These are phyloP conservation scores for Xylocopa sonorina DNA, from an alignment of 1,140 invertebrate genomes.

Conservation along the genomic window DNA sequence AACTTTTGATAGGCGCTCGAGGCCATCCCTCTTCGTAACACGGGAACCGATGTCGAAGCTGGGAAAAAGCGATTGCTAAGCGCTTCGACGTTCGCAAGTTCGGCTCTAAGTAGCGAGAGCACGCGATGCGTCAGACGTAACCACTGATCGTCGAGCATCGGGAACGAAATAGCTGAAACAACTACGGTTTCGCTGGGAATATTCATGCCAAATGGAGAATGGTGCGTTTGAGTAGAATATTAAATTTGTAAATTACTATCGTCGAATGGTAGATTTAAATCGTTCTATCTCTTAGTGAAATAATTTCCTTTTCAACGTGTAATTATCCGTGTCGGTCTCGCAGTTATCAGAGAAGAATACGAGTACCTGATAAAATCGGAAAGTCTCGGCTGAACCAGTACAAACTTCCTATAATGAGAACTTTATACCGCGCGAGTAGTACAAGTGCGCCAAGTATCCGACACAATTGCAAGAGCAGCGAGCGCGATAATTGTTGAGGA, in stretches of 20 bases:
- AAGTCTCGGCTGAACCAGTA: background rate
- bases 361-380: background rate
- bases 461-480: constrained; percentile 60
- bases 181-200: background rate
- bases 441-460: constrained; percentile 58
- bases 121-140: constrained; percentile 60
- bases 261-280: too few relatives aligned
- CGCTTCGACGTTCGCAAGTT: constrained; percentile 35
- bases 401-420: constrained; percentile 6
- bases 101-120: constrained; percentile 59
- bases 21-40: background rate
- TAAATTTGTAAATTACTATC: too few relatives aligned
- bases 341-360: too few relatives aligned
- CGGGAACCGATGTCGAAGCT: constrained; percentile 14
- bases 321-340: too few relatives aligned
- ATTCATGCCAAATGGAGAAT: background rate
- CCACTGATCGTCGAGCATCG: constrained; percentile 43
- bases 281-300: too few relatives aligned
- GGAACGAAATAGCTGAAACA: background rate
- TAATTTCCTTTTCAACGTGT: too few relatives aligned
- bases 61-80: constrained; percentile 1
- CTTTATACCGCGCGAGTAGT: constrained; percentile 51
- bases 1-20: constrained; percentile 32
- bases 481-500: constrained; percentile 57
- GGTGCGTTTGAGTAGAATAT: too few relatives aligned